phyloP scores from a whole-genome alignment of 2,888 invertebrate species.

The Nasonovia ribisnigri region DNA sequence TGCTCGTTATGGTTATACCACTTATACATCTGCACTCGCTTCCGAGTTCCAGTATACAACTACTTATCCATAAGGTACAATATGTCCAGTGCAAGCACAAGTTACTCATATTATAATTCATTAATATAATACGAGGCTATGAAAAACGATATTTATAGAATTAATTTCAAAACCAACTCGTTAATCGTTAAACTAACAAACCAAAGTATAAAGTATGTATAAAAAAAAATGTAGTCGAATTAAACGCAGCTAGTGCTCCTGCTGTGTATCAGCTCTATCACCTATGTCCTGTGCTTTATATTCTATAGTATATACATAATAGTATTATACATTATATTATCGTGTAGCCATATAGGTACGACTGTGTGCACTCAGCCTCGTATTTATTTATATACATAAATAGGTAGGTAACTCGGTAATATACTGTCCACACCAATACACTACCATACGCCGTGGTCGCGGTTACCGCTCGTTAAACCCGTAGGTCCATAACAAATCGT shows the following conservation, averaged over 20 bases:
- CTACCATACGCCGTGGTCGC: not conserved
- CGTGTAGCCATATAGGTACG: no score
- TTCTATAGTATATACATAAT: not conserved
- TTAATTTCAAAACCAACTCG: not conserved
- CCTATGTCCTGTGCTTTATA: not conserved
- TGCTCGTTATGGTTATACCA: not conserved
- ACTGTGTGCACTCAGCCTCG: not conserved
- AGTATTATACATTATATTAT: no score
- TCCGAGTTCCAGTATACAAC: not conserved
- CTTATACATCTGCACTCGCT: not conserved
- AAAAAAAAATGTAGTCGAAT: not conserved
- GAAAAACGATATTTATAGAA: not conserved
- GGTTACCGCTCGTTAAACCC: constrained; percentile 44
- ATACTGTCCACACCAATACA: not conserved
- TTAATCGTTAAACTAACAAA: not conserved
- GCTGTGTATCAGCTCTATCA: not conserved
- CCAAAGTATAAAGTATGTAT: not conserved
- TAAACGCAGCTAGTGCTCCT: not conserved
- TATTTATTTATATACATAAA: not conserved
- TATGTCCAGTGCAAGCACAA: not conserved
- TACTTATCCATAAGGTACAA: not conserved
- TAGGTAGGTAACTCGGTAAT: not conserved
- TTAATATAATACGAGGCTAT: not conserved
- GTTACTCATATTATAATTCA: not conserved
- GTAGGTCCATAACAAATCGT: constrained; percentile 52